A percentile compares a stretch with the other conserved stretches of the same genome.
These are phyloP conservation scores for Lucifuga dentata DNA, from an alignment of 2,113 vertebrate genomes.

Conservation along the genomic window DNA sequence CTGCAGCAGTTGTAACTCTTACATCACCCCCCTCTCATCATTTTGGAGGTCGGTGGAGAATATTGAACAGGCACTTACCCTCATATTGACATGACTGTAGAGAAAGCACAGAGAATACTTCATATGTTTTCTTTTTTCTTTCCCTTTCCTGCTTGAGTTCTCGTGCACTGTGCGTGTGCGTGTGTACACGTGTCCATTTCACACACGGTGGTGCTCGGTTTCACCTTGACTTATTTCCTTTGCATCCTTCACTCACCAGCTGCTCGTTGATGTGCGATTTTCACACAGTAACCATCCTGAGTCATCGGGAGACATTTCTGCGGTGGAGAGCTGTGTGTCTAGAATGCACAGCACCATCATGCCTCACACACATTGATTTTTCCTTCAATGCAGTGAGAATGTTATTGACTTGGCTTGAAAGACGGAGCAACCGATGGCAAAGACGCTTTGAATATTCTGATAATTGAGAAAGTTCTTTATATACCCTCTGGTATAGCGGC, in stretches of 20 bases:
- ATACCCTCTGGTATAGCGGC: constrained; percentile 33
- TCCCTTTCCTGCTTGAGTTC: constrained; percentile 15
- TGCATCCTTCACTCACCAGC: constrained; percentile 45
- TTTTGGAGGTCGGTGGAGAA: constrained; percentile 68
- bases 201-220: constrained; percentile 50
- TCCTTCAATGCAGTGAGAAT: constrained; percentile 59
- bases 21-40: constrained; percentile 62
- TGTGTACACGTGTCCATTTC: constrained; percentile 24
- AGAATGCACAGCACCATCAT: constrained; percentile 65
- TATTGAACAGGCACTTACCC: constrained; percentile 75
- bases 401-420: constrained; percentile 61
- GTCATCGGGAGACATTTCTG: constrained; percentile 71
- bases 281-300: constrained; percentile 55
- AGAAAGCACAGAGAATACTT: constrained; percentile 51
- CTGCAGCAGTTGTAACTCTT: constrained; percentile 76
- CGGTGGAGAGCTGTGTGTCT: constrained; percentile 57
- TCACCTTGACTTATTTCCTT: constrained; percentile 70
- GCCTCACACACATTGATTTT: constrained; percentile 65
- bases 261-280: constrained; percentile 69
- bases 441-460: constrained; percentile 46
- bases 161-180: constrained; percentile 17
- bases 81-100: constrained; percentile 65
- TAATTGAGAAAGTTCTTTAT: constrained; percentile 46
- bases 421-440: constrained; percentile 43
- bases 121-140: constrained; percentile 23